A percentile compares a stretch with the other conserved stretches of the same genome.
Conservation (phyloP, 2,797 vertebrate species). For the Mycteria americana region DNA sequence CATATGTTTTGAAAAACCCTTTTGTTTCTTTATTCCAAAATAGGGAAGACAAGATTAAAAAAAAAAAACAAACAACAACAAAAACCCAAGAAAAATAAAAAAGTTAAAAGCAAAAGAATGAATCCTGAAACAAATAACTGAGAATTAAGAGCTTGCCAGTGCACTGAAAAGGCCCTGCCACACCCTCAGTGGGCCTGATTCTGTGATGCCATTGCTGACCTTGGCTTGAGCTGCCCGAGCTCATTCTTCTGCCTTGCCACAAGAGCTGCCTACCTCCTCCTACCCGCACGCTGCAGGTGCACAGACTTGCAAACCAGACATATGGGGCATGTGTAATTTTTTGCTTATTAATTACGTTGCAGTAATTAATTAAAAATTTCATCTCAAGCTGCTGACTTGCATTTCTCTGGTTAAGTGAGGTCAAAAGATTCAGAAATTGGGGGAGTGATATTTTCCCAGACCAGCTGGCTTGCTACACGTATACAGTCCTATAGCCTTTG, state of each 20-base stretch:
- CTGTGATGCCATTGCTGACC: not conserved
- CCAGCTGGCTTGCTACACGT: not conserved
- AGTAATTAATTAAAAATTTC: not conserved
- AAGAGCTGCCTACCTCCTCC: not conserved
- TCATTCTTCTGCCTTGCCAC: not conserved
- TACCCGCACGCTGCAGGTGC: not conserved
- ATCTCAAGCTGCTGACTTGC: not conserved
- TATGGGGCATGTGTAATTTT: not conserved
- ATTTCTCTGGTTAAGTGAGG: not conserved
- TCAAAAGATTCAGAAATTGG: not conserved
- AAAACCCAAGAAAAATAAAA: not conserved
- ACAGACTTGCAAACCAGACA: not conserved
- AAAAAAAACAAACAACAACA: too few relatives aligned
- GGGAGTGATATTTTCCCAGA: not conserved
- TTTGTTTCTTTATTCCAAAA: not conserved
- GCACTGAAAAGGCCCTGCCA: not conserved
- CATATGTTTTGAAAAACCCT: not conserved
- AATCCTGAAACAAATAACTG: not conserved
- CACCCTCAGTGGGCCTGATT: not conserved
- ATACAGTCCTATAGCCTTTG: accelerated
- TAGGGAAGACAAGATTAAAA: accelerated
- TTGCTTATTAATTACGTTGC: not conserved
- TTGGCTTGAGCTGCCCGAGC: not conserved
- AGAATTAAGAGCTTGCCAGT: not conserved
- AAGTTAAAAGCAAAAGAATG: accelerated